Evolutionary conservation across 1,140 invertebrate species (phyloP).

Genomic region (Ruditapes philippinarum): DNA sequence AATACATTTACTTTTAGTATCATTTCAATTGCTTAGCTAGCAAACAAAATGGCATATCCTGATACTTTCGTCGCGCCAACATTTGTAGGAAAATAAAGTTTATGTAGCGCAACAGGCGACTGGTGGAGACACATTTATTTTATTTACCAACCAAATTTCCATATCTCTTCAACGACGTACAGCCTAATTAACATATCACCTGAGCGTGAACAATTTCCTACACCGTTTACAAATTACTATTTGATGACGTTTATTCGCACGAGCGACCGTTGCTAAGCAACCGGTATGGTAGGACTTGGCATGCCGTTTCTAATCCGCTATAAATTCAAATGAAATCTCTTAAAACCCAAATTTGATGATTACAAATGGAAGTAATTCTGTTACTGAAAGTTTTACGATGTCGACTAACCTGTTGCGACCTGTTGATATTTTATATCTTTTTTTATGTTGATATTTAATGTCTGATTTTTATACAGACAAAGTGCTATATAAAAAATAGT

Average conservation of each 20-base stretch:
- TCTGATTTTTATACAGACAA: too few species aligned
- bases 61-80: too few species aligned
- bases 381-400: not conserved
- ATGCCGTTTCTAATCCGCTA: slow-evolving; percentile 36
- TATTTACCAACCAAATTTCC: not conserved
- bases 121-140: slow-evolving; percentile 32
- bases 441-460: too few species aligned
- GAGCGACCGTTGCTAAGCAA: slow-evolving; percentile 24
- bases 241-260: slow-evolving; percentile 59
- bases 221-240: slow-evolving; percentile 43
- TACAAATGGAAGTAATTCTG: not conserved
- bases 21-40: too few species aligned
- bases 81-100: too few species aligned
- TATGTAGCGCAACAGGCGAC: not conserved
- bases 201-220: slow-evolving; percentile 37
- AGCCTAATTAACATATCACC: slow-evolving; percentile 45
- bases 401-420: not conserved
- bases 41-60: too few species aligned
- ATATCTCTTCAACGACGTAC: not conserved
- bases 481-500: too few species aligned
- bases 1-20: too few species aligned
- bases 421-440: not conserved
- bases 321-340: slow-evolving; percentile 36
- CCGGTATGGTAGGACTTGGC: not conserved
- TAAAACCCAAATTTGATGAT: not conserved